A percentile compares a stretch with the other conserved stretches of the same genome.
These are phyloP conservation scores for Parus major DNA, from an alignment of 2,113 vertebrate genomes.

Conservation along the genomic window DNA sequence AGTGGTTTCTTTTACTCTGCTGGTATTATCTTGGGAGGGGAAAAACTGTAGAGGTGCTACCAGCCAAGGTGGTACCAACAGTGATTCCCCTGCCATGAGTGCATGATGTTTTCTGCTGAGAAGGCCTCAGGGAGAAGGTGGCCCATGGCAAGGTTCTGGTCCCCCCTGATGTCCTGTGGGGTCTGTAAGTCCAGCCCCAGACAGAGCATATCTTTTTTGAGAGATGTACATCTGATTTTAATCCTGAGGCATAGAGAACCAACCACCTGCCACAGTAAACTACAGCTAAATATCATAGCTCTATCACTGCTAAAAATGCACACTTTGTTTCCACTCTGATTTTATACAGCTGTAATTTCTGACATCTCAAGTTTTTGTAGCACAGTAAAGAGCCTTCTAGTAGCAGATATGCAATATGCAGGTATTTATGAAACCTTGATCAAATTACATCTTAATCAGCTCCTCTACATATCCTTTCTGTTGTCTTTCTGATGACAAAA, in stretches of 20 bases:
- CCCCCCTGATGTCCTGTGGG: accelerated
- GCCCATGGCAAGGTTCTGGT: not conserved
- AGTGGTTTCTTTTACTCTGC: not conserved
- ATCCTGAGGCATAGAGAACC: not conserved
- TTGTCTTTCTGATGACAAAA: not conserved
- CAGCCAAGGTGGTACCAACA: not conserved
- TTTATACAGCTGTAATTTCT: not conserved
- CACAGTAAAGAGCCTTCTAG: not conserved
- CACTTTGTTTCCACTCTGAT: not conserved
- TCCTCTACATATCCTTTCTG: not conserved
- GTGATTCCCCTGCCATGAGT: not conserved
- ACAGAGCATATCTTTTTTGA: not conserved
- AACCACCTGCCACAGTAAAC: not conserved
- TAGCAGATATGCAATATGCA: not conserved
- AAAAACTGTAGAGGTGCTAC: not conserved
- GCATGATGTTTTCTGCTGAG: not conserved
- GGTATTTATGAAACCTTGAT: not conserved
- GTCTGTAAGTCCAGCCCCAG: not conserved
- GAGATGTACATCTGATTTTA: not conserved
- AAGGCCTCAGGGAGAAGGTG: not conserved
- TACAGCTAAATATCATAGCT: not conserved
- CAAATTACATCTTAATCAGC: not conserved
- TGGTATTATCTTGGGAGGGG: not conserved
- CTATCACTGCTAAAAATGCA: not conserved
- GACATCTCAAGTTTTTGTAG: not conserved